Evolutionary conservation across 2,113 vertebrate genomes (phyloP).

Genomic region (Spilogale gracilis): DNA sequence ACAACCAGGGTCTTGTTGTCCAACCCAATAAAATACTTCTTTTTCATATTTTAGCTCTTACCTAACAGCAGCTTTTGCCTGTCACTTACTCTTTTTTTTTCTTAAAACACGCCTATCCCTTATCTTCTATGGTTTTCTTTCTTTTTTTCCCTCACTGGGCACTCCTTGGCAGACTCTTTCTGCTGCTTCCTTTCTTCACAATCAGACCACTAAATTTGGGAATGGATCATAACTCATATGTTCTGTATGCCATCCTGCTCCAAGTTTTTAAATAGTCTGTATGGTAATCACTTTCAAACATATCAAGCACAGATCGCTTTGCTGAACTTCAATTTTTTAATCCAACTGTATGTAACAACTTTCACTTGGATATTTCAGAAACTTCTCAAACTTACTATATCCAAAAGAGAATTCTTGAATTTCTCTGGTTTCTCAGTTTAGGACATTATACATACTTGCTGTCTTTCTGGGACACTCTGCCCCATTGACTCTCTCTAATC

Average conservation of each 20-base stretch:
- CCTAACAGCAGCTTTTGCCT: not conserved
- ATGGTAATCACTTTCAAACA: not conserved
- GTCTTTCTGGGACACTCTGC: not conserved
- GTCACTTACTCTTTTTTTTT: not conserved
- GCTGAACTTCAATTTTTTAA: not conserved
- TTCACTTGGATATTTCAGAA: conserved; percentile 4
- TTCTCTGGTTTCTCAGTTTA: not conserved
- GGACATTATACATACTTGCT: not conserved
- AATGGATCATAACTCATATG: not conserved
- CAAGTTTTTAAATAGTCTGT: not conserved
- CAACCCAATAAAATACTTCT: not conserved
- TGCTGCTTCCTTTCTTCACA: not conserved
- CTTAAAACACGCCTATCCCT: not conserved
- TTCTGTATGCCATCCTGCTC: not conserved
- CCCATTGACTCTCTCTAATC: not conserved
- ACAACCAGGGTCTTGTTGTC: not conserved
- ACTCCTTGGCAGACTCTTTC: not conserved
- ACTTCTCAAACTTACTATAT: not conserved
- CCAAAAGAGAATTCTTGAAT: not conserved
- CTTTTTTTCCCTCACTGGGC: not conserved
- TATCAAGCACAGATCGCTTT: not conserved
- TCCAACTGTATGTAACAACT: not conserved
- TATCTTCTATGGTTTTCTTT: not conserved
- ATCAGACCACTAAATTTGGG: not conserved
- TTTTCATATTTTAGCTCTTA: not conserved